A percentile compares a stretch with the other conserved stretches of the same genome.
These are phyloP conservation scores for Serilophus lunatus DNA, from an alignment of 2,113 vertebrate species.

Conservation along the genomic window DNA sequence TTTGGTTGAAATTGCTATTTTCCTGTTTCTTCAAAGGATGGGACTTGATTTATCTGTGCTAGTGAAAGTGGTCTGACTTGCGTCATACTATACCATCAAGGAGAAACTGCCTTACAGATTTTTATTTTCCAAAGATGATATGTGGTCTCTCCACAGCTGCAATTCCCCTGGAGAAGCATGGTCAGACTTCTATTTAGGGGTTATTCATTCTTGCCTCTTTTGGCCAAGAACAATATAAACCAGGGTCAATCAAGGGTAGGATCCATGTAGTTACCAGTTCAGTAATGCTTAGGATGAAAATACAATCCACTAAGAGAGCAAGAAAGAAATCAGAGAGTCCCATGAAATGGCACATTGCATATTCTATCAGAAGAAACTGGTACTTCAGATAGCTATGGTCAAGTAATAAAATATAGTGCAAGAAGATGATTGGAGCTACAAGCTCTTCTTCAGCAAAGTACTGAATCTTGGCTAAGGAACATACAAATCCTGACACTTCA, in stretches of 20 bases:
- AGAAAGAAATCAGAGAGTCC: not conserved
- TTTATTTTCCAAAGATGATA: not conserved
- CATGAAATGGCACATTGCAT: not conserved
- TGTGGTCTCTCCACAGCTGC: not conserved
- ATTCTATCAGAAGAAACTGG: not conserved
- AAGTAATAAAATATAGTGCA: not conserved
- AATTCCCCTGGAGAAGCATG: not conserved
- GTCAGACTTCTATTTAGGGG: not conserved
- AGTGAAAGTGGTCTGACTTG: not conserved
- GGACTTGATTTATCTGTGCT: not conserved
- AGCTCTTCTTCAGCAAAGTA: not conserved
- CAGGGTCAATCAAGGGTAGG: constrained; percentile 2
- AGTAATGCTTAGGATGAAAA: not conserved
- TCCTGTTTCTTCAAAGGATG: not conserved
- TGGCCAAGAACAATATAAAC: constrained; percentile 21
- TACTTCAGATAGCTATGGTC: not conserved
- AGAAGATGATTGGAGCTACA: not conserved
- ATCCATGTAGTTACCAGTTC: not conserved
- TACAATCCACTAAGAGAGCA: not conserved
- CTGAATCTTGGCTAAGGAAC: not conserved
- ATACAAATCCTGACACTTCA: not conserved
- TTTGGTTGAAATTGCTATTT: not conserved
- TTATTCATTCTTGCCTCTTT: not conserved
- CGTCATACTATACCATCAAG: not conserved
- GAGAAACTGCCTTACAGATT: not conserved